A percentile compares a stretch with the other conserved stretches of the same genome.
Conservation (phyloP, 2,888 invertebrate genomes). For the Oscheius sp. region DNA sequence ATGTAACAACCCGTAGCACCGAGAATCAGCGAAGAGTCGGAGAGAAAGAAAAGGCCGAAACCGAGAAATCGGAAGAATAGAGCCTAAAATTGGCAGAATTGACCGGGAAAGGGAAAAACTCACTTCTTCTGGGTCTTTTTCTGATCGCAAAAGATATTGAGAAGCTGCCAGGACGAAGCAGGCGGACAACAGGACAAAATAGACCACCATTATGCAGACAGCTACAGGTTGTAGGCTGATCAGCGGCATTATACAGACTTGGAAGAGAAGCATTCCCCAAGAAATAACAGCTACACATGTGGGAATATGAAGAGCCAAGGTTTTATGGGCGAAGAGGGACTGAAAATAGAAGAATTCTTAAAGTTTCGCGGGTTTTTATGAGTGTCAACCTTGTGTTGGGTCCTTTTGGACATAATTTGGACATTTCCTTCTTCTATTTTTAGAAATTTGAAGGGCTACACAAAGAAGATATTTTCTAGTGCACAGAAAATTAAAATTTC, state of each 20-base stretch:
- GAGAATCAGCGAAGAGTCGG: neutral
- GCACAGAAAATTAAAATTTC: too few species aligned
- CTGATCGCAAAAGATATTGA: neutral
- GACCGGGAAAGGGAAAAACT: neutral
- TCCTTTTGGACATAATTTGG: too few species aligned
- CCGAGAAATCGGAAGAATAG: neutral
- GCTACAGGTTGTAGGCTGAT: neutral
- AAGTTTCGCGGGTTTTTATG: too few species aligned
- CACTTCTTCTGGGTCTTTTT: neutral
- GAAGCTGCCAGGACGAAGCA: slow-evolving; percentile 1
- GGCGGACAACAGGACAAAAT: neutral
- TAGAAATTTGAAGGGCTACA: too few species aligned
- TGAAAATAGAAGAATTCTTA: neutral
- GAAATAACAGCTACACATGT: neutral
- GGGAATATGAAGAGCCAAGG: neutral
- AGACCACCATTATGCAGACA: neutral
- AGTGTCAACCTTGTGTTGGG: too few species aligned
- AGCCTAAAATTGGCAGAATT: neutral
- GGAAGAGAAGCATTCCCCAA: neutral
- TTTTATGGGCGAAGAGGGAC: neutral
- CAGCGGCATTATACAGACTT: neutral
- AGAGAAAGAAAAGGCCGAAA: neutral
- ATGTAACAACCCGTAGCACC: neutral
- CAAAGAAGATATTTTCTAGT: too few species aligned
- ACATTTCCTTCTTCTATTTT: too few species aligned